phyloP scores from a whole-genome alignment of 2,113 vertebrate species.

The Archocentrus centrarchus region DNA sequence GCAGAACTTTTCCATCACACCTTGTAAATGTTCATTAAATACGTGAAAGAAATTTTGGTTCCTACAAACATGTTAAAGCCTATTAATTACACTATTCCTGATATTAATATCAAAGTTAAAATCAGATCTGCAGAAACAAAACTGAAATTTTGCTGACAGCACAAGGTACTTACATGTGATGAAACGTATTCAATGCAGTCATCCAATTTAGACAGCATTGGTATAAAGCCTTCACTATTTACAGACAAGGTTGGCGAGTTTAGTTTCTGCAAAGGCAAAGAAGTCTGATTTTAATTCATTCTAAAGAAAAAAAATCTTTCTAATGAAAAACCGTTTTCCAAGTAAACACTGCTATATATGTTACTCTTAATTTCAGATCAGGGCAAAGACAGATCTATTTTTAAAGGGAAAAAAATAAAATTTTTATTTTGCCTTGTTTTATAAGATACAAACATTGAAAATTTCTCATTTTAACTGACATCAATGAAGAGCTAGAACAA shows the following conservation, averaged over 20 bases:
- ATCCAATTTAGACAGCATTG: constrained; percentile 95
- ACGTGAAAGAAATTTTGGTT: not conserved
- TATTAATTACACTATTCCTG: not conserved
- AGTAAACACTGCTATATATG: not conserved
- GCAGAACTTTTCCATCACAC: not conserved
- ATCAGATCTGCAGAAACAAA: not conserved
- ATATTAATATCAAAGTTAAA: not conserved
- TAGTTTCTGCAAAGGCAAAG: constrained; percentile 86
- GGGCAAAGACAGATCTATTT: not conserved
- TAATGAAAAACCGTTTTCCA: not conserved
- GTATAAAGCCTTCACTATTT: constrained; percentile 97
- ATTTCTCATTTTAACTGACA: not conserved
- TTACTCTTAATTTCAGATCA: not conserved
- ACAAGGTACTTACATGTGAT: constrained; percentile 88
- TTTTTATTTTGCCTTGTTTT: too few species aligned
- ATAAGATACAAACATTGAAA: not conserved
- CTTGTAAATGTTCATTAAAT: not conserved
- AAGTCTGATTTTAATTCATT: not conserved
- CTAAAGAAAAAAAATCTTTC: not conserved
- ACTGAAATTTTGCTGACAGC: not conserved
- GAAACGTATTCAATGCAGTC: constrained; percentile 97
- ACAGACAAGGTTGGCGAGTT: constrained; percentile 94
- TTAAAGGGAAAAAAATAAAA: not conserved
- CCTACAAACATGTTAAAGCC: not conserved
- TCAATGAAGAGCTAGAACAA: not conserved